Conservation (phyloP, 2,888 invertebrate genomes). For the Euzophera pinguis region DNA sequence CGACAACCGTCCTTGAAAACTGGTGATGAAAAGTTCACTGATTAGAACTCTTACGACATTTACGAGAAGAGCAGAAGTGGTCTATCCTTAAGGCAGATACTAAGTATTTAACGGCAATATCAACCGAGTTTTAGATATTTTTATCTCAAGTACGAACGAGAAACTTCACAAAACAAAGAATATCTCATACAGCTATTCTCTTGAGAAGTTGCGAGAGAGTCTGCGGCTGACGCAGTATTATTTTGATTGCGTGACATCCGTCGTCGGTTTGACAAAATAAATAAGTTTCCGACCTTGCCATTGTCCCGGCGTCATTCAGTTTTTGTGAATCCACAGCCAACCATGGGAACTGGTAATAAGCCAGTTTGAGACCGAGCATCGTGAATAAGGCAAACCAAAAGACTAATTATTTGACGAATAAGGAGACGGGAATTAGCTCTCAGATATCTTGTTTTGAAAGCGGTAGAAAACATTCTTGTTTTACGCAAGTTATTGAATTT, state of each 20-base stretch:
- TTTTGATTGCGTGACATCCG: slow-evolving; percentile 44
- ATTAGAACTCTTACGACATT: too few relatives aligned
- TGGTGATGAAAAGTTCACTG: too few relatives aligned
- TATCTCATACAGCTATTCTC: too few relatives aligned
- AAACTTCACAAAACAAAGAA: too few relatives aligned
- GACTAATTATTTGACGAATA: background rate
- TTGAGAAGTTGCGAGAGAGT: background rate
- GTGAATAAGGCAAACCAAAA: background rate
- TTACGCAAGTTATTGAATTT: too few relatives aligned
- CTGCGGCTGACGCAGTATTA: background rate
- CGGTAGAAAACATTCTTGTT: too few relatives aligned
- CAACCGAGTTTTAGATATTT: too few relatives aligned
- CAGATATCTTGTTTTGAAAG: background rate
- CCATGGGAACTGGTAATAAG: slow-evolving; percentile 18
- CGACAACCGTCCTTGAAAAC: too few relatives aligned
- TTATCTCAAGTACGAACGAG: too few relatives aligned
- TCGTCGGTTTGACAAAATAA: slow-evolving; percentile 36
- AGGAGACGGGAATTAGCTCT: background rate
- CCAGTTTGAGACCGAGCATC: background rate
- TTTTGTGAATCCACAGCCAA: slow-evolving; percentile 16
- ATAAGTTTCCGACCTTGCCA: slow-evolving; percentile 54
- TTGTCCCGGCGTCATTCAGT: slow-evolving; percentile 36
- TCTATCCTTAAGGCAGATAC: too few relatives aligned
- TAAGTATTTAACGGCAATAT: too few relatives aligned
- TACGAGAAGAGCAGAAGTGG: too few relatives aligned